A percentile compares a stretch with the other conserved stretches of the same genome.
phyloP scores from a whole-genome alignment of 1,140 invertebrate species.

The Platorchestia sp. region DNA sequence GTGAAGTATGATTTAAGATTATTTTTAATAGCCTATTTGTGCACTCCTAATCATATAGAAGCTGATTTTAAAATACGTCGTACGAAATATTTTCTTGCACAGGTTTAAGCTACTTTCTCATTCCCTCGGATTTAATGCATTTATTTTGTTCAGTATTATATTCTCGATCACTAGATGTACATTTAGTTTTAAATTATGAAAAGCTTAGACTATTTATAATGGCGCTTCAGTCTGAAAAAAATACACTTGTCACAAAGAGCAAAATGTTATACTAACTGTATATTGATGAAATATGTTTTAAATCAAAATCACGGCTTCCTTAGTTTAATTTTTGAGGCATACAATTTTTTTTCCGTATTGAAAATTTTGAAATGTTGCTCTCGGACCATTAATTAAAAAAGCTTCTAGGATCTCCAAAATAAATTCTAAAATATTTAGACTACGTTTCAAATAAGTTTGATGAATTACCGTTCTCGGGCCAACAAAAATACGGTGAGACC shows the following conservation, averaged over 20 bases:
- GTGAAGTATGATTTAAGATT: background rate
- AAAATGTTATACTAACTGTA: background rate
- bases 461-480: no score
- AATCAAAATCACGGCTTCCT: background rate
- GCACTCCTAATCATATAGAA: background rate
- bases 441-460: background rate
- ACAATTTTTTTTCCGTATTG: background rate
- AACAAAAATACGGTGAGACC: background rate
- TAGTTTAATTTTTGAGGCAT: background rate
- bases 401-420: background rate
- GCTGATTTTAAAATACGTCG: background rate
- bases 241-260: background rate
- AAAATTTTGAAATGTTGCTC: background rate
- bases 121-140: background rate
- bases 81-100: background rate
- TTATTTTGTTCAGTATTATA: background rate
- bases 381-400: background rate
- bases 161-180: background rate
- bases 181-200: constrained; percentile 11
- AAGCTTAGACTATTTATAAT: background rate
- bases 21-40: background rate
- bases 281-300: background rate
- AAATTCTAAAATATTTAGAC: background rate
- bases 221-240: background rate
- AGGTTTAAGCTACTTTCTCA: background rate